Base-by-base conservation (phyloP, 2,113 vertebrate genomes). In the Physeter macrocephalus region DNA sequence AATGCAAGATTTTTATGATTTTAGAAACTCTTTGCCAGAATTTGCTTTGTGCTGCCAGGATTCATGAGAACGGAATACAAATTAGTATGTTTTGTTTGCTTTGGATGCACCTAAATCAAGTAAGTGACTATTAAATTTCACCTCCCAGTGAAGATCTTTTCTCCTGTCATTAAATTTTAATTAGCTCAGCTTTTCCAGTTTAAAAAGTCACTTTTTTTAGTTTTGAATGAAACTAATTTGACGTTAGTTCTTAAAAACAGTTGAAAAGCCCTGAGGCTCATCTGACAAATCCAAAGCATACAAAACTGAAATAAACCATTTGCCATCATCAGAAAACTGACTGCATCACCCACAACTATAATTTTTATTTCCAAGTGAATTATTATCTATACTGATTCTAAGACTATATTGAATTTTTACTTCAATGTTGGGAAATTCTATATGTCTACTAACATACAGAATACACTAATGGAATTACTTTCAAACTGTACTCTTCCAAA, bases 161-260 rank as follows among this genome's bases (percentile, higher is more conserved):
- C 36, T 71, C 10, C 41, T 96, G 59, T 39, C 93, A 93, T 97
- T 98, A 83, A 15, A 9, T 88, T 98, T 98, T 97, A 96, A 98
- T 98, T 97, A 95, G 92, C 54, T 95, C 14, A 93, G 74, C 27
- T 95, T 88, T 52, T 43, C 90, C 95, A 95, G 64, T 77, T 67
- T 92, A 94, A 93, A 94, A 95, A 66, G 69, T 12, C 64, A 96
- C 96, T 90, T 94, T 93, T 90, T 31, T 41, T 36, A 6, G n/a
- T 54, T 97, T 95, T 91, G 46, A 97, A 97, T 98, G 52, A 96
- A 98, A 67, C 61, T 97, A 97, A 97, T 87, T 97, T 69, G 25
- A 49, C 8, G 92, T 96, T 97, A 94, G 54, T 93, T 97, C 89
- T 77, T 74, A 67, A 97, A 96, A 96, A 82, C 41, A 95, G 49